Base-by-base conservation (phyloP, 2,113 vertebrate species). In the Gallinago undulata region DNA sequence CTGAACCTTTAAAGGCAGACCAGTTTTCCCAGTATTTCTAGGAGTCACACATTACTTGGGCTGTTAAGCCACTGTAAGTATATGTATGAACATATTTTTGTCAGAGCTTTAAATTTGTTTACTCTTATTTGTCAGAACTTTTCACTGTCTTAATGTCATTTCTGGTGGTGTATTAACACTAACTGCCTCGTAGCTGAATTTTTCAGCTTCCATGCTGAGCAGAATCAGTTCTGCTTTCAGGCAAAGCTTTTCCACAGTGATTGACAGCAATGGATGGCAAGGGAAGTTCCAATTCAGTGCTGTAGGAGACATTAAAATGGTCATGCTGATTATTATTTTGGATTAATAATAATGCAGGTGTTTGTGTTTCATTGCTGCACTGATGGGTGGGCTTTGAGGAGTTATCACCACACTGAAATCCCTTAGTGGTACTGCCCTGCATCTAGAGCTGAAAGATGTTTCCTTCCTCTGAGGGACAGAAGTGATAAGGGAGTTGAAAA, bases 341-440 rank as follows among this genome's bases (percentile, higher is more conserved):
- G 84, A 88, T 97, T 96, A 96, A 83, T 97, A 96, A 96, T 95
- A 96, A 88, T 45, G 76, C 63, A 63, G 78, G 83, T 47, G 50
- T 76, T 97, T 97, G 59, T 87, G 81, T 96, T 97, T 97, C 90
- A 6, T 80, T 91, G 82, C 59, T 89, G 30, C 94, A 86, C n/a
- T 86, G 82, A 87, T 90, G 63, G 28, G 23, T 62, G 53, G 63
- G 59, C 84, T 96, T 95, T 92, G 70, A 68, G 84, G 57, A 93
- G 64, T 41, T 91, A 83, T 87, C 33, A n/a, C 57, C 62, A 81
- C 72, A 33, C 75, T 43, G 63, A 94, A 95, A 90, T 92, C 84
- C 64, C 83, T 81, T 31, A 84, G 76, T 45, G 7, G 11, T 69
- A 77, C 37, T 78, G 60, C 64, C 57, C 25, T 95, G 76, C 66